Evolutionary conservation across 2,113 vertebrate genomes (phyloP).

Genomic region (Forbesichthys papilliferus): DNA sequence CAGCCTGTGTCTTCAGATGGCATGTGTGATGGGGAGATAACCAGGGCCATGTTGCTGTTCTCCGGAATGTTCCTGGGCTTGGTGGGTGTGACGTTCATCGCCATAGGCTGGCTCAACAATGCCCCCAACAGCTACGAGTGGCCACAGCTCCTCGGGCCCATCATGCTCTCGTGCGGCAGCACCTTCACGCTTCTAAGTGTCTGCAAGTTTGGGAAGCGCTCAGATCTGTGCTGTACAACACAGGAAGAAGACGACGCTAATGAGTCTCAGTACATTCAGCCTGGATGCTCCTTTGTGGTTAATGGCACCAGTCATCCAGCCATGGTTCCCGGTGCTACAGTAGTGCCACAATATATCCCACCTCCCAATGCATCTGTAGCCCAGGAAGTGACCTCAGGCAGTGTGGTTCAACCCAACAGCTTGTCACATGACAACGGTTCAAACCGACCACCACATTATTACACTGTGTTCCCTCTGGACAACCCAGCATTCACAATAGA

Average conservation of each 20-base stretch:
- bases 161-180: slow-evolving; percentile 81
- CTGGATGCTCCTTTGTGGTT: slow-evolving; percentile 78
- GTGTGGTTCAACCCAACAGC: slow-evolving; percentile 43
- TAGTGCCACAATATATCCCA: slow-evolving; percentile 80
- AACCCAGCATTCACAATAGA: slow-evolving; percentile 67
- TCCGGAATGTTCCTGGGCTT: slow-evolving; percentile 82
- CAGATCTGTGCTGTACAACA: slow-evolving; percentile 72
- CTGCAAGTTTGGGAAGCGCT: slow-evolving; percentile 80
- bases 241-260: slow-evolving; percentile 67
- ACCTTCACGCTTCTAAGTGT: slow-evolving; percentile 82
- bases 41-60: slow-evolving; percentile 78
- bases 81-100: slow-evolving; percentile 80
- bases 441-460: slow-evolving; percentile 66
- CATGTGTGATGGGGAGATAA: slow-evolving; percentile 73
- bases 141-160: slow-evolving; percentile 84
- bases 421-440: slow-evolving; percentile 10
- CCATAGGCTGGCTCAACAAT: slow-evolving; percentile 82
- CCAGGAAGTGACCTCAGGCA: slow-evolving; percentile 47
- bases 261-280: slow-evolving; percentile 59
- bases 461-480: slow-evolving; percentile 65
- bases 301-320: slow-evolving; percentile 79
- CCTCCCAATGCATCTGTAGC: slow-evolving; percentile 55
- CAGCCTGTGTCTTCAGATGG: slow-evolving; percentile 51
- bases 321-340: slow-evolving; percentile 74
- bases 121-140: slow-evolving; percentile 72